These are phyloP conservation scores for Neotoma lepida DNA, from an alignment of 2,113 vertebrate species.

Conservation along the genomic window DNA sequence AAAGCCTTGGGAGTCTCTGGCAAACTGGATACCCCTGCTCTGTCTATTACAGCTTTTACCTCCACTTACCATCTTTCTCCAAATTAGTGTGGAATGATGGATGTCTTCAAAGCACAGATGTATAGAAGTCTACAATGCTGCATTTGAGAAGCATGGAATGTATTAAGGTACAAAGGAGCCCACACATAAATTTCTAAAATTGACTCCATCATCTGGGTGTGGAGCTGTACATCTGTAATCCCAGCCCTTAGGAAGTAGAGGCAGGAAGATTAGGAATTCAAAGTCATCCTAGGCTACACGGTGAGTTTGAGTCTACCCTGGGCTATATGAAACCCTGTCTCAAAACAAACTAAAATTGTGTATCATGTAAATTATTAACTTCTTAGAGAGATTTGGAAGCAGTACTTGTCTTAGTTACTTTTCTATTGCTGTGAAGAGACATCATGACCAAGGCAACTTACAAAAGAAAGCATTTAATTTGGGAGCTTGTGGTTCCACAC, in stretches of 20 bases:
- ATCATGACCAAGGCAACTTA: background rate
- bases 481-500: background rate
- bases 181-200: background rate
- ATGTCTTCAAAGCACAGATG: background rate
- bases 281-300: background rate
- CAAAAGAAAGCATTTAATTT: background rate
- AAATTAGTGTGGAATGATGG: background rate
- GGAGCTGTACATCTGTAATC: background rate
- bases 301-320: background rate
- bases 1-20: background rate
- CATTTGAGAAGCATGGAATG: background rate
- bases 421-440: background rate
- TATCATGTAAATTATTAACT: background rate
- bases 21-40: background rate
- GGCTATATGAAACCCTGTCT: background rate
- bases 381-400: background rate
- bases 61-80: too few relatives aligned
- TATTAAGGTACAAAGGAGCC: background rate
- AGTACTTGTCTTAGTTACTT: background rate
- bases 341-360: background rate
- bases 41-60: background rate
- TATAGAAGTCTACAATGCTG: background rate
- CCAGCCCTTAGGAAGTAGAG: background rate
- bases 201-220: background rate
- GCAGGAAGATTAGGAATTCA: background rate